A percentile compares a stretch with the other conserved stretches of the same genome.
Evolutionary conservation across 2,113 vertebrate genomes (phyloP).

Genomic region (Cricetomys ansorgei): DNA sequence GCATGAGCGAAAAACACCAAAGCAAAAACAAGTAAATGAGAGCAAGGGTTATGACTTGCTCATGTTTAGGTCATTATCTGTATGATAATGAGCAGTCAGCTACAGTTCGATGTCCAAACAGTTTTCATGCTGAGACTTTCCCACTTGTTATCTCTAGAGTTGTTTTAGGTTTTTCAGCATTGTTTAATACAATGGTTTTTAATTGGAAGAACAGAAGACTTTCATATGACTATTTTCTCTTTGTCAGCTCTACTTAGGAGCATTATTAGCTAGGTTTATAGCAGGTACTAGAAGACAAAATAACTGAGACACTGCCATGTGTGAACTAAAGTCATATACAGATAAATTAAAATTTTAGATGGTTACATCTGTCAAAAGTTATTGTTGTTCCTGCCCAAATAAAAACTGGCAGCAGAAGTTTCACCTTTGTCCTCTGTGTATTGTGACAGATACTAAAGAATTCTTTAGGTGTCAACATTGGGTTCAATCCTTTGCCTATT

Average conservation of each 20-base stretch:
- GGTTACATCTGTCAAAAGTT: background rate
- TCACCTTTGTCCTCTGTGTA: background rate
- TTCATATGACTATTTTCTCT: slow-evolving; percentile 4
- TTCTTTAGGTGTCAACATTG: slow-evolving; percentile 6
- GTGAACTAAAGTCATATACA: background rate
- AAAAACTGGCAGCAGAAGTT: slow-evolving; percentile 21
- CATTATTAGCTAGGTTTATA: background rate
- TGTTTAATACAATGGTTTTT: background rate
- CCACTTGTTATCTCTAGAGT: background rate
- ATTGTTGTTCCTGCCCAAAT: slow-evolving; percentile 16
- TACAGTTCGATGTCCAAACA: background rate
- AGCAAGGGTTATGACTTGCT: background rate
- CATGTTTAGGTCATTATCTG: background rate
- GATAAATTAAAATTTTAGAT: background rate
- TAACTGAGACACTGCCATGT: background rate
- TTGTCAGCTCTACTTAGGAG: slow-evolving; percentile 17
- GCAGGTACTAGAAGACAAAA: slow-evolving; percentile 41
- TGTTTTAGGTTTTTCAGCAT: slow-evolving; percentile 40
- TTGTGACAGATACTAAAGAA: background rate
- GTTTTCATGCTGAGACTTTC: slow-evolving; percentile 13
- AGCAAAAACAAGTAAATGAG: background rate
- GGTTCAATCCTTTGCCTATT: background rate
- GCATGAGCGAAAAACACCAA: slow-evolving; percentile 1
- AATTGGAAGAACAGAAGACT: background rate
- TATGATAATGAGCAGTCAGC: background rate